Evolutionary conservation across 2,113 vertebrate species (phyloP).

Genomic region (Cervus canadensis): DNA sequence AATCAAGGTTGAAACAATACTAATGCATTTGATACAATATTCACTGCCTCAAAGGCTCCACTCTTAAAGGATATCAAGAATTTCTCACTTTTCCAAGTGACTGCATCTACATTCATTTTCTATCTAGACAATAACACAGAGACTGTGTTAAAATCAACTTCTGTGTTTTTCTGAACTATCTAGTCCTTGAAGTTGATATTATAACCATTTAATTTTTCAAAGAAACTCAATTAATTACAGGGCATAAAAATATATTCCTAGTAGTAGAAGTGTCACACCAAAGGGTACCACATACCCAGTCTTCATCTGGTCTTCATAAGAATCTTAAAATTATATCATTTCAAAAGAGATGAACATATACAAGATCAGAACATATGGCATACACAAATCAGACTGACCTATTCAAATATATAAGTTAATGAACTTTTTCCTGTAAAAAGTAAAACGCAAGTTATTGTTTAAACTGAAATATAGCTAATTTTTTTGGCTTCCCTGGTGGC

Average conservation of each 20-base stretch:
- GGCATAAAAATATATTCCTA: background rate
- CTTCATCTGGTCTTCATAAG: background rate
- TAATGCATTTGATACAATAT: background rate
- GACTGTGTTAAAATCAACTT: background rate
- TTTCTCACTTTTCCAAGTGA: background rate
- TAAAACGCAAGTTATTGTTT: background rate
- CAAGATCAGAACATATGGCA: background rate
- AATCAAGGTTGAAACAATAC: background rate
- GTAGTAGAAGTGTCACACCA: background rate
- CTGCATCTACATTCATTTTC: background rate
- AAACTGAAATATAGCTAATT: background rate
- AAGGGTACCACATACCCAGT: background rate
- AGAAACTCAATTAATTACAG: background rate
- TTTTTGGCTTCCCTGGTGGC: background rate
- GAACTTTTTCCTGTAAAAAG: slow-evolving; percentile 23
- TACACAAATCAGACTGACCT: background rate
- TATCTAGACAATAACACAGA: background rate
- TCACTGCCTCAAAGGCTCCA: background rate
- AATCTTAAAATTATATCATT: background rate
- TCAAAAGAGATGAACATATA: background rate
- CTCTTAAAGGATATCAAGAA: background rate
- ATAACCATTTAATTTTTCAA: background rate
- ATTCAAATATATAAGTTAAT: background rate
- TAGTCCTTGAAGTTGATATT: background rate
- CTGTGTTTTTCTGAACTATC: background rate